Base-by-base conservation (phyloP, 2,797 vertebrate species). In the Eulemur rubriventer region DNA sequence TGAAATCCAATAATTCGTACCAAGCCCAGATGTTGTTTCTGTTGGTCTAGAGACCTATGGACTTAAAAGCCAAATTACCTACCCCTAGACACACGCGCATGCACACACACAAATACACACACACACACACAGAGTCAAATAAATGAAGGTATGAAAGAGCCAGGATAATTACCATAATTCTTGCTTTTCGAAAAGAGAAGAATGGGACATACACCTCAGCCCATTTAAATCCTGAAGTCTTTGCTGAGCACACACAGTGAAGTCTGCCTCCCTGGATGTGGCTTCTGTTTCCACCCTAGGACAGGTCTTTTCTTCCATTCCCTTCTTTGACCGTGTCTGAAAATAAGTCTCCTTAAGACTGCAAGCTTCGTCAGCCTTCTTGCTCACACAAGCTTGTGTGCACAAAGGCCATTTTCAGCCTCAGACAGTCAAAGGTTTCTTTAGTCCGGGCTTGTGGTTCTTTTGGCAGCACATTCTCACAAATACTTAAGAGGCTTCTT, bases 391-490 rank as follows among this genome's bases (percentile, higher is more conserved):
- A 67, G 14, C n/a, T 33, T 55, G 22, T n/a, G 61, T n/a, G 48
- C 46, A 80, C 82, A 85, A 79, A 94, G 73, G 59, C n/a, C 89
- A 94, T 94, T 91, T 86, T 76, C 83, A 94, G 26, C 18, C 24
- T 76, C 13, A 0, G 50, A 4, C 28, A 28, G 41, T 89, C 79
- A 84, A 86, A 80, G 67, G 73, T 33, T 24, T 59, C 69, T 38
- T 79, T 16, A 38, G 30, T 43, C 28, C 20, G 33, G 86, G 46
- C 57, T 59, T 85, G 69, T 48, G 78, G 78, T 96, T 92, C 73
- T 70, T 46, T 91, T 80, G 91, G 85, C 90, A 96, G 95, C 17
- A 35, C 73, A 41, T 61, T 89, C 82, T 89, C 72, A 89, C 61
- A 70, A 63, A 91, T 46, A 52, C 67, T 90, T 89, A 75, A 63